phyloP scores from a whole-genome alignment of 2,888 invertebrate genomes.

The Apamea anceps region DNA sequence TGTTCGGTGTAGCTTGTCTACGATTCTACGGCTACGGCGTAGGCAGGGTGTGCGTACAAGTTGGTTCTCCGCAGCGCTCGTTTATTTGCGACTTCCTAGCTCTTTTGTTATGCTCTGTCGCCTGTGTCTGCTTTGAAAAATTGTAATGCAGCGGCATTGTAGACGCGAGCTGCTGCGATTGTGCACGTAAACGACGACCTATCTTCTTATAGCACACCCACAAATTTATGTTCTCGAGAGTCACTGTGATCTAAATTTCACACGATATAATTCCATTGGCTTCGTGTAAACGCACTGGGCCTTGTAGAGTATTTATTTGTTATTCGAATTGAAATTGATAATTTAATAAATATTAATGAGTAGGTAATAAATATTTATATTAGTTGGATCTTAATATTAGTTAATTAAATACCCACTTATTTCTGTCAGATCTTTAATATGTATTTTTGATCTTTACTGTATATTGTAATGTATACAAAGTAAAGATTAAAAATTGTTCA shows the following conservation, averaged over 20 bases:
- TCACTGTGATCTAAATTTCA: constrained; percentile 48
- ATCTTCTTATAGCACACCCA: constrained; percentile 66
- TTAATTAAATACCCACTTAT: background rate
- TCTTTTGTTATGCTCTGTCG: constrained; percentile 89
- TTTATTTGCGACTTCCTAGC: constrained; percentile 89
- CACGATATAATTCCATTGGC: constrained; percentile 35
- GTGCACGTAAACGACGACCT: constrained; percentile 76
- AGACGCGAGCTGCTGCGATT: constrained; percentile 83
- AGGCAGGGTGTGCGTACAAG: constrained; percentile 77
- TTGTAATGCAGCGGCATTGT: constrained; percentile 88
- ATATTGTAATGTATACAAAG: background rate
- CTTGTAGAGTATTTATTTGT: constrained; percentile 4
- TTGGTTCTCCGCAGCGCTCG: constrained; percentile 85
- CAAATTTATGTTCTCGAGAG: constrained; percentile 71
- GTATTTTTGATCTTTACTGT: too few relatives aligned
- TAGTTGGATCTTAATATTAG: background rate
- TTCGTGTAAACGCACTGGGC: constrained; percentile 42
- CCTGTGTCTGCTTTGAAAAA: constrained; percentile 89
- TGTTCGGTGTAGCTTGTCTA: constrained; percentile 56
- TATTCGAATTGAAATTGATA: background rate
- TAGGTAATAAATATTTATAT: background rate
- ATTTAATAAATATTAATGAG: background rate
- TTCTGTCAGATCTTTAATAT: background rate
- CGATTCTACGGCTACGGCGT: constrained; percentile 67
- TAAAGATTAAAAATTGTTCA: background rate